Evolutionary conservation across 2,888 invertebrate species (phyloP), one percentile per base, ranked within the genome.

Genomic region (Tuta absoluta): DNA sequence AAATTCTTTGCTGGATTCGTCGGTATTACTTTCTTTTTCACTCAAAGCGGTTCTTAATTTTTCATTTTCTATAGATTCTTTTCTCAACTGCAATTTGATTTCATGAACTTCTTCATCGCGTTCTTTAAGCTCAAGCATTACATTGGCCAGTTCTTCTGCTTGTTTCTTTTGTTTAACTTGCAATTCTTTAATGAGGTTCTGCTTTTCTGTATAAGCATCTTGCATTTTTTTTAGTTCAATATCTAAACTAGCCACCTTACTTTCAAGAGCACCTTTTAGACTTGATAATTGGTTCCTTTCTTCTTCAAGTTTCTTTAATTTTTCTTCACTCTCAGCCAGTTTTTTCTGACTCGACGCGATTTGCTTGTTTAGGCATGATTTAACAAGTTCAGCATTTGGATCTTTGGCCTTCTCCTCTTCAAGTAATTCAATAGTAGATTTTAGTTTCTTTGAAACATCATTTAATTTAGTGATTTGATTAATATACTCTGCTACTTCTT

Each of bases 61-160:
- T 70, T 95, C 93, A 66, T 94, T 92, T 66, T 93, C 92, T 61
- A 95, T 94, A 0, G 94, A 92, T 71, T 93, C 92, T 84, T 94
- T 88, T 81, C 93, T 86, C 57, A 93, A 79, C 61, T 92, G 87
- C 63, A 93, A 78, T 69, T 93, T 85, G 57, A 86, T 85, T 90
- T 89, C 79, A 70, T 93, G 91, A 67, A 92, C 92, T 87, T 93
- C 91, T 81, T 93, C 88, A 81, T 93, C 91, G 62, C 93, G 86
- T 69, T 92, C 91, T 79, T 93, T 91, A 61, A 92, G 86, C 80
- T 93, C 84, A 8, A 81, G 68, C 73, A 81, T 80, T 65, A 93
- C 78, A 72, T 88, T 76, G 64, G 91, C 77, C 72, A 92, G 80
- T 72, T 93, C 91, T 57, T 91, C 85, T n/a, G 85, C 79, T 65